phyloP scores from a whole-genome alignment of 2,113 vertebrate species.

The Bos indicus region DNA sequence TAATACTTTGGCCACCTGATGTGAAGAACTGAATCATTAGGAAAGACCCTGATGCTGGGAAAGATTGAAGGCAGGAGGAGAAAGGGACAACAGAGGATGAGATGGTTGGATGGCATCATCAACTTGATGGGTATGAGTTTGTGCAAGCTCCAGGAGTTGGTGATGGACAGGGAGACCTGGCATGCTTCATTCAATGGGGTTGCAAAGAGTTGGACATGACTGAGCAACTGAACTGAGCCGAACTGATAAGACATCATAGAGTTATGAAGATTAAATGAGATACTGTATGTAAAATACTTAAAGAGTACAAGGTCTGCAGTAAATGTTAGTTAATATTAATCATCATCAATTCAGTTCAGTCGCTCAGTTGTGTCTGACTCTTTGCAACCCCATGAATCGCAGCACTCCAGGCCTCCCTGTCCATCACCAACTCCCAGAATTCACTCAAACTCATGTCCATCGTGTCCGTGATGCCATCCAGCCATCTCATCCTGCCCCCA shows the following conservation, averaged over 20 bases:
- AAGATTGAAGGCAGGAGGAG: background rate
- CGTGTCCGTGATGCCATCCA: too few species aligned
- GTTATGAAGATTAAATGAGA: constrained; percentile 6
- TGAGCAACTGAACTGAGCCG: background rate
- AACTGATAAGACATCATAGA: background rate
- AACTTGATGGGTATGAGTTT: background rate
- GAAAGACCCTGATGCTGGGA: background rate
- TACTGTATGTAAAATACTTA: background rate
- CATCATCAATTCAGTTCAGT: background rate
- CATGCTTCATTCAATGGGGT: background rate
- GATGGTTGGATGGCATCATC: background rate
- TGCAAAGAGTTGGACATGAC: background rate
- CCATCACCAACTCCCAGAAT: too few species aligned
- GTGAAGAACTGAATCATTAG: background rate
- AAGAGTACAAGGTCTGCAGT: background rate
- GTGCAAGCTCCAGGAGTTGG: background rate
- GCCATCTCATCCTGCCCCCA: too few species aligned
- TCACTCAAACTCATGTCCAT: too few species aligned
- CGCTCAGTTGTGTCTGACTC: too few species aligned
- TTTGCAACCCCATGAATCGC: too few species aligned
- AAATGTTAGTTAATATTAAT: background rate
- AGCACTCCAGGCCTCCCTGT: too few species aligned
- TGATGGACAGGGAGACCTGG: background rate
- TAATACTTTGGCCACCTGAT: background rate
- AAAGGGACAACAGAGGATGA: background rate